phyloP scores from a whole-genome alignment of 2,888 invertebrate genomes.

The Epistrophella euchroma region DNA sequence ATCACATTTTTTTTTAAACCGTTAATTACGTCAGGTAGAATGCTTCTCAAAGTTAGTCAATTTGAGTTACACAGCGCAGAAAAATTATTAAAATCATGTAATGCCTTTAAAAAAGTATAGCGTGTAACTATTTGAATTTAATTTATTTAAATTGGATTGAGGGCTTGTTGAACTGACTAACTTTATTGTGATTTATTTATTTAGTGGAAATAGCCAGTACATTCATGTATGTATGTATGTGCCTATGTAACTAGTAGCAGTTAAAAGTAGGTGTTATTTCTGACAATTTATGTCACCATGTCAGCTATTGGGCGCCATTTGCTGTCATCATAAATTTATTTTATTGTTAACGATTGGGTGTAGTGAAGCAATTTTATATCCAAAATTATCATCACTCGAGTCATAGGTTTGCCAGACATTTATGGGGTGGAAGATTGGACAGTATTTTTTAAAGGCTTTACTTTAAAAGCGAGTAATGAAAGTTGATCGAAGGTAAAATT shows the following conservation, averaged over 20 bases:
- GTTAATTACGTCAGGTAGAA: background rate
- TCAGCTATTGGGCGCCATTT: background rate
- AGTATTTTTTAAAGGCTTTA: background rate
- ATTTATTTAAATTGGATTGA: conserved; percentile 5
- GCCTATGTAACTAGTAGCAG: background rate
- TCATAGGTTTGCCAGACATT: background rate
- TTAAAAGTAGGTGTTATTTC: background rate
- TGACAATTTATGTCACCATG: background rate
- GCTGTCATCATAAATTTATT: conserved; percentile 33
- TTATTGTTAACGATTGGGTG: conserved; percentile 10
- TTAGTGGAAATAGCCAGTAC: background rate
- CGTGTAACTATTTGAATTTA: conserved; percentile 32
- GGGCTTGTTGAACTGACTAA: conserved; percentile 8
- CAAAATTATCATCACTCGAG: background rate
- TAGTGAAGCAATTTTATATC: background rate
- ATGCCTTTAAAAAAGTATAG: background rate
- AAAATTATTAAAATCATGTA: conserved; percentile 18
- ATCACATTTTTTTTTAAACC: background rate
- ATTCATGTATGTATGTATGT: background rate
- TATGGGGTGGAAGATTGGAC: background rate
- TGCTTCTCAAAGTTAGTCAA: conserved; percentile 14
- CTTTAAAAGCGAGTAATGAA: background rate
- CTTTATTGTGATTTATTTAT: background rate
- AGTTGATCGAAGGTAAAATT: background rate
- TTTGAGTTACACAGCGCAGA: background rate